These are phyloP conservation scores for Agrochola macilenta DNA, from an alignment of 2,888 invertebrate genomes.

Conservation along the genomic window DNA sequence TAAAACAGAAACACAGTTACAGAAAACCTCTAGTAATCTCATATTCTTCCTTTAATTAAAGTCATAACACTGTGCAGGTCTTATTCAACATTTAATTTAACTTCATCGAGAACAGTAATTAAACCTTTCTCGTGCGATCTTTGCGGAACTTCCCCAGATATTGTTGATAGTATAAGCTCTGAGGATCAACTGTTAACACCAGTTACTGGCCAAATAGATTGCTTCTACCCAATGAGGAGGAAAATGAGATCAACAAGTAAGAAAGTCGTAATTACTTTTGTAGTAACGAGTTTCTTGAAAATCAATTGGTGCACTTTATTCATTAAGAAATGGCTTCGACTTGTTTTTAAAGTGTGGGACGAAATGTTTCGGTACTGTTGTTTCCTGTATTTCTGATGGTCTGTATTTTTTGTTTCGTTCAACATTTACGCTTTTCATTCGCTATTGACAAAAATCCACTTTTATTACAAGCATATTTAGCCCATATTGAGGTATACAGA, in stretches of 20 bases:
- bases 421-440: constrained; percentile 1
- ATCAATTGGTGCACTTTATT: constrained; percentile 66
- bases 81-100: constrained; percentile 67
- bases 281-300: constrained; percentile 69
- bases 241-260: constrained; percentile 77
- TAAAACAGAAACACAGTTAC: not conserved
- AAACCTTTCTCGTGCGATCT: constrained; percentile 60
- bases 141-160: constrained; percentile 65
- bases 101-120: constrained; percentile 67
- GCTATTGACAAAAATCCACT: not conserved
- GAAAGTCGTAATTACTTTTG: constrained; percentile 76
- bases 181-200: constrained; percentile 66
- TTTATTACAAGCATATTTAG: not conserved
- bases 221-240: constrained; percentile 71
- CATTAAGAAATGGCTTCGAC: constrained; percentile 30
- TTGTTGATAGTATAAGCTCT: constrained; percentile 70
- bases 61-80: constrained; percentile 37
- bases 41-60: constrained; percentile 43
- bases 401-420: constrained; percentile 2
- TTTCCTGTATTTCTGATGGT: not conserved
- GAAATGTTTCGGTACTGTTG: constrained; percentile 22
- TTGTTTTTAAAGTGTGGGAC: constrained; percentile 30
- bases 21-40: constrained; percentile 10
- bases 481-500: not conserved
- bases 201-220: constrained; percentile 72